A percentile compares a stretch with the other conserved stretches of the same genome.
These are phyloP conservation scores for Xerus rutilus DNA, from an alignment of 2,797 vertebrate species.

Conservation along the genomic window DNA sequence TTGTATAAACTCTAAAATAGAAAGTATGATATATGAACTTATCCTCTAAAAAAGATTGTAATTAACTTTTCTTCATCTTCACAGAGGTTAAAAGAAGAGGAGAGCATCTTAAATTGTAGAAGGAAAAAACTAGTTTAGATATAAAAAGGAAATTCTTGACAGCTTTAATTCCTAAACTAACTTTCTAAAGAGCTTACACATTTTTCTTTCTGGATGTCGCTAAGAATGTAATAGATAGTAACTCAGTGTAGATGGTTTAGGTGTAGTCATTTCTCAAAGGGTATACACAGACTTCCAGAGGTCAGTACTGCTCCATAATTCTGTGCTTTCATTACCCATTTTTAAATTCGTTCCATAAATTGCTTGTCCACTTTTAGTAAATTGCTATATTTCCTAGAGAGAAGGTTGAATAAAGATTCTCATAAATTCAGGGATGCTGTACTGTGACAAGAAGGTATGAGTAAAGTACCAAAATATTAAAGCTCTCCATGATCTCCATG, in stretches of 20 bases:
- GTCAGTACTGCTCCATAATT: conserved; percentile 56
- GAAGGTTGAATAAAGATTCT: conserved; percentile 69
- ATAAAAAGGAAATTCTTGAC: conserved; percentile 7
- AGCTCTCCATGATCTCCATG: conserved; percentile 12
- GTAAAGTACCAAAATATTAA: conserved; percentile 46
- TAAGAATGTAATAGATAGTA: conserved; percentile 55
- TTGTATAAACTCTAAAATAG: background rate
- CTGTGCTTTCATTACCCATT: conserved; percentile 60
- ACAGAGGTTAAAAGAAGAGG: conserved; percentile 11
- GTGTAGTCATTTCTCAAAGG: conserved; percentile 16
- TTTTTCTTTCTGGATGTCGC: conserved; percentile 52
- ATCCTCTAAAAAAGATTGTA: background rate
- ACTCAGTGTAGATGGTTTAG: conserved; percentile 44
- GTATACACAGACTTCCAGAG: conserved; percentile 4
- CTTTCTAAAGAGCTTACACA: conserved; percentile 3
- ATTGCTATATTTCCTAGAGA: conserved; percentile 59
- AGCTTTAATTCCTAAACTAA: conserved; percentile 19
- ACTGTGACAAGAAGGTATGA: background rate
- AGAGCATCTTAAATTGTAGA: background rate
- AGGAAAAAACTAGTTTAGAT: conserved; percentile 19
- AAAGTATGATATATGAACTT: background rate
- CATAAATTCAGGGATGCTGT: conserved; percentile 61
- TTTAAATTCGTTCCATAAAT: conserved; percentile 63
- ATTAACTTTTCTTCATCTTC: background rate
- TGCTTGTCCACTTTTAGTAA: conserved; percentile 66